Base-by-base conservation (phyloP, 2,888 invertebrate genomes). In the Argyra leucocephala region DNA sequence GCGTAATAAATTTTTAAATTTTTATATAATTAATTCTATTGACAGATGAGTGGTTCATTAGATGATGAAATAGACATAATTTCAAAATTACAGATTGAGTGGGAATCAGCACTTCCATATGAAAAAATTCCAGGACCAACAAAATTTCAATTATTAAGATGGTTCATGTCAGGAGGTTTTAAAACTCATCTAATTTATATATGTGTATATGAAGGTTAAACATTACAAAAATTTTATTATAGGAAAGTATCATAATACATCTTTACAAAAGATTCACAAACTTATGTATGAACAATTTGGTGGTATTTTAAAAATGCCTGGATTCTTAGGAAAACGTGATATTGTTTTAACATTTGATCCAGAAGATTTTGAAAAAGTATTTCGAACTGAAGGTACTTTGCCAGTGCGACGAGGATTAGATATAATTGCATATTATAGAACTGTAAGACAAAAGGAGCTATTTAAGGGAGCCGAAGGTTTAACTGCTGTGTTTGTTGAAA, bases 281-380 rank as follows among this genome's bases (percentile, higher is more conserved):
- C 15, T 61, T 12, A 36, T 59, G 31, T 68, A 65, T 0, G 63
- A 66, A 5, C 67, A 70, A 22, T 74, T 76, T 69, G 82, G 82
- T 0, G 70, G 78, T 18, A 72, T 81, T 6, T 73, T 77, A 3
- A 72, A 73, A 37, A 64, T 82, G 3, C 76, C 76, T 22, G 78
- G 77, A 7, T 62, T 81, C 1, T 69, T 72, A 24, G 73, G 74
- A 2, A 68, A 69, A 62, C 58, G 65, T 3, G 67, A 70, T 67
- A 67, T 82, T 5, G 73, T 82, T 0, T 69, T 78, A 37, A 69
- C 78, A 15, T 83, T 79, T 67, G 76, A 81, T 71, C 82, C 82
- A 1, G 79, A 81, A 57, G 80, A 82, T 69, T 78, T 81, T 61
- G 78, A 79, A 69, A 76, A 76, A 73, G 72, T 82, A 77, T 12